Evolutionary conservation across 2,888 invertebrate species (phyloP), one percentile per base, ranked within the genome.

Genomic region (Callimorpha dominula): DNA sequence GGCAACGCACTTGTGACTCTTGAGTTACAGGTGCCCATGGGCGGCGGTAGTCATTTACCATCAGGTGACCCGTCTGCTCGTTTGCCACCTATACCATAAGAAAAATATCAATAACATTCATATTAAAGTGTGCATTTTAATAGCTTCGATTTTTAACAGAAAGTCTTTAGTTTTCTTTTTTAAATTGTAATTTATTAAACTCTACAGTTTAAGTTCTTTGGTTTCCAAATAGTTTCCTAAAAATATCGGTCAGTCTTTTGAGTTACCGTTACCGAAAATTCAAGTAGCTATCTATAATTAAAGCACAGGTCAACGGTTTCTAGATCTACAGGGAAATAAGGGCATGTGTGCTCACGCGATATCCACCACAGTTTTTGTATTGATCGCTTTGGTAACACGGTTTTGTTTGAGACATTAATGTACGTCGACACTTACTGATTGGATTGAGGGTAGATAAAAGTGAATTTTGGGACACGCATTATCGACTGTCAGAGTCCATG

Each of bases 361-460:
- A 42, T 52, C 62, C 52, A 69, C 64, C 54, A 72, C 14, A 68
- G 49, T 69, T 49, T 62, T 46, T 43, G 17, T 66, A 70, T 69
- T 62, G 73, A 70, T 73, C 54, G 64, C 68, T 57, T 57, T 46
- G 20, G 15, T 68, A 64, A 72, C 72, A 63, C 68, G 62, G 64
- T 65, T 72, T 12, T 46, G 43, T 46, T 4, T 49, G n/a, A 40
- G 49, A 64, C 50, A 31, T 46, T 71, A 64, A 57, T 72, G 64
- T 64, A 14, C 68, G 31, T 68, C 49, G 63, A 57, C 54, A 64
- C 40, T 60, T 49, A 5, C 8, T 40, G 60, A 60, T 49, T 17
- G 7, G 62, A 46, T 72, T 50, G 12, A 42, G n/a, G 65, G 20
- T 66, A 72, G 64, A 71, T 43, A 54, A 8, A 46, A 50, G 12